phyloP scores from a whole-genome alignment of 2,113 vertebrate genomes.

The Eulemur macaco region DNA sequence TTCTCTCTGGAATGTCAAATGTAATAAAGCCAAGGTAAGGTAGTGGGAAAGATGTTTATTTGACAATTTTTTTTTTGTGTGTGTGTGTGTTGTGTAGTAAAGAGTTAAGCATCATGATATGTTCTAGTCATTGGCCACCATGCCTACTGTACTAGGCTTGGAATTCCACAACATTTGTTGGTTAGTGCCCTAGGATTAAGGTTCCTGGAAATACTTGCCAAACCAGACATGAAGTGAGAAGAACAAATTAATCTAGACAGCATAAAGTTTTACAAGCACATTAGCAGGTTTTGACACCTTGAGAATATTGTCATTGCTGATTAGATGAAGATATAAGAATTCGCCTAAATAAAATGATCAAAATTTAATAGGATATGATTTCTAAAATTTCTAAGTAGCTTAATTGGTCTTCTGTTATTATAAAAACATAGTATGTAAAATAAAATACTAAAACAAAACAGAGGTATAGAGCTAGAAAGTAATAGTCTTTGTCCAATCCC shows the following conservation, averaged over 20 bases:
- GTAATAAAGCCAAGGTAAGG: not conserved
- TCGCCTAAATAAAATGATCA: not conserved
- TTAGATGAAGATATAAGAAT: conserved; percentile 36
- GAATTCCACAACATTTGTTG: not conserved
- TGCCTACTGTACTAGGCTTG: not conserved
- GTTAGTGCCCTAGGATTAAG: not conserved
- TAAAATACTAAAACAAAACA: conserved; percentile 27
- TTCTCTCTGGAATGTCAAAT: not conserved
- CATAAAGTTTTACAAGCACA: not conserved
- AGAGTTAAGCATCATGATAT: not conserved
- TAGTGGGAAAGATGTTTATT: not conserved
- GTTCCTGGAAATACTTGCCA: not conserved
- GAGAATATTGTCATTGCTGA: not conserved
- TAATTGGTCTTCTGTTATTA: not conserved
- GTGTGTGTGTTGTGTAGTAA: not conserved
- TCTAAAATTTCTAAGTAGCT: not conserved
- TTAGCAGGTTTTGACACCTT: conserved; percentile 1
- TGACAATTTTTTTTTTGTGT: not conserved
- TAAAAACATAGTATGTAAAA: not conserved
- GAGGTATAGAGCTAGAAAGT: not conserved
- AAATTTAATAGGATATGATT: not conserved
- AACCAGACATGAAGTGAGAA: not conserved
- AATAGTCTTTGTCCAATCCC: not conserved
- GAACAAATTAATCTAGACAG: not conserved
- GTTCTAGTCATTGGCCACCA: no score